Conservation (phyloP, 2,113 vertebrate species). For the Sakesphorus luctuosus region DNA sequence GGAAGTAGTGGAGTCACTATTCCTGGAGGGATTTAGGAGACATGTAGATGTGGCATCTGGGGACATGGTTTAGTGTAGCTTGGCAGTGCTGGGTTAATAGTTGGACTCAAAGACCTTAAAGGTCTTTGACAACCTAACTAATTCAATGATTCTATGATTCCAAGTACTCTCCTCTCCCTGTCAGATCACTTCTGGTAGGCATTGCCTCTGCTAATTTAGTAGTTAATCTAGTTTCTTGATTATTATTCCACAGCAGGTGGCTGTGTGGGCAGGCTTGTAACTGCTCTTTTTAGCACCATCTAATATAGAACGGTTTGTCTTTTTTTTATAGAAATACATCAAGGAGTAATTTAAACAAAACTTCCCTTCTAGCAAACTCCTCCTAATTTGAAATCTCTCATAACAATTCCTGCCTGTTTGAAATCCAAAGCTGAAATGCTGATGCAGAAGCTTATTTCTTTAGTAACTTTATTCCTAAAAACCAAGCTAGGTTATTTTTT, state of each 20-base stretch:
- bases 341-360: conserved; percentile 36
- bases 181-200: not conserved
- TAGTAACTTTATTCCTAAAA: not conserved
- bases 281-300: conserved; percentile 57
- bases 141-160: not conserved
- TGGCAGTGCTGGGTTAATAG: not conserved
- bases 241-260: conserved; percentile 53
- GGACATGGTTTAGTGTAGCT: not conserved
- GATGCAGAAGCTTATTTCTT: not conserved
- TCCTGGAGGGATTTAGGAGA: not conserved
- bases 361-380: not conserved
- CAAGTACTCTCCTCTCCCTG: not conserved
- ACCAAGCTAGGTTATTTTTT: not conserved
- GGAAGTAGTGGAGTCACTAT: not conserved
- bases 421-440: not conserved
- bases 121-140: not conserved
- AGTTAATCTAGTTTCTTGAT: conserved; percentile 54
- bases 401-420: not conserved
- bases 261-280: conserved; percentile 34
- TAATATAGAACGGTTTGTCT: not conserved
- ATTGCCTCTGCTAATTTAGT: conserved; percentile 42
- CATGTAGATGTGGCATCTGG: not conserved
- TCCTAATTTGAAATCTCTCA: not conserved
- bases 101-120: not conserved
- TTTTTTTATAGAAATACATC: conserved; percentile 45